A percentile compares a stretch with the other conserved stretches of the same genome.
These are phyloP conservation scores for Drosophila dives DNA, from an alignment of 2,888 invertebrate genomes.

Conservation along the genomic window DNA sequence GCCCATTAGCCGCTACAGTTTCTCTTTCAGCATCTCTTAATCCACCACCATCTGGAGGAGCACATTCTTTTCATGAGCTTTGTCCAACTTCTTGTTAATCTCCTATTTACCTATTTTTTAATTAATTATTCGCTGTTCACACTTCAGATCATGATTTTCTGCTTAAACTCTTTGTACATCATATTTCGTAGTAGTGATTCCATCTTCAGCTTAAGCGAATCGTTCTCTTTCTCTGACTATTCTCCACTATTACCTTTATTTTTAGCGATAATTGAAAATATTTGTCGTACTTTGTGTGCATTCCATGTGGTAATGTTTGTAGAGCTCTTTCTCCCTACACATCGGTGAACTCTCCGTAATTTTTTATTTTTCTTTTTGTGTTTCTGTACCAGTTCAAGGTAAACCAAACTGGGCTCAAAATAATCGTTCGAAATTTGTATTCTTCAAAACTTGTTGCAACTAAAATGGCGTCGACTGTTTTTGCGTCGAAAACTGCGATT, in stretches of 20 bases:
- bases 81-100: conserved; percentile 96
- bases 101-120: conserved; percentile 95
- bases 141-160: conserved; percentile 98
- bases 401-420: no score
- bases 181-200: conserved; percentile 89
- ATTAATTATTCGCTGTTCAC: conserved; percentile 96
- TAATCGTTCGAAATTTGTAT: no score
- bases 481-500: no score
- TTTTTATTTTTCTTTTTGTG: no score
- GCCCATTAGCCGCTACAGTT: conserved; percentile 97
- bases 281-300: conserved; percentile 96
- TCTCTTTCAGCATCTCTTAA: conserved; percentile 92
- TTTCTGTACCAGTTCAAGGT: no score
- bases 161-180: conserved; percentile 89
- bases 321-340: conserved; percentile 87
- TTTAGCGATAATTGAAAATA: conserved; percentile 96
- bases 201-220: conserved; percentile 88
- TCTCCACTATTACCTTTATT: conserved; percentile 96
- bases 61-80: conserved; percentile 98
- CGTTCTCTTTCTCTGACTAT: conserved; percentile 92
- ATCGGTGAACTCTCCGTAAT: no score
- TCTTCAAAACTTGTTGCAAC: no score
- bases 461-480: no score
- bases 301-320: conserved; percentile 89
- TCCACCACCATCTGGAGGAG: conserved; percentile 97